phyloP scores from a whole-genome alignment of 2,113 vertebrate genomes.

The Ibidorhyncha struthersii region DNA sequence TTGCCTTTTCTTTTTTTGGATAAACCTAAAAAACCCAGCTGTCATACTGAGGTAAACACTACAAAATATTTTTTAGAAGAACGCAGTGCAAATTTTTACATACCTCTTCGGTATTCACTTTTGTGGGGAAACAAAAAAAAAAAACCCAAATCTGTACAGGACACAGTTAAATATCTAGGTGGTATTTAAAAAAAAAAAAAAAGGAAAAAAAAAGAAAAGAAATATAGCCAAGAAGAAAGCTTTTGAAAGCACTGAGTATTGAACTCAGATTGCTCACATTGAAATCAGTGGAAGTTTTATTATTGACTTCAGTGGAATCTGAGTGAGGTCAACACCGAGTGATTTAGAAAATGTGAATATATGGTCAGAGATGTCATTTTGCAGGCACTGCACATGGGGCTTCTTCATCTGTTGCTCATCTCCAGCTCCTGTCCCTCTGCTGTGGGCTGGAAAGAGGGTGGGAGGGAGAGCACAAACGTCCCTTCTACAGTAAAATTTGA shows the following conservation, averaged over 20 bases:
- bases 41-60: neutral
- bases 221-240: neutral
- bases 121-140: too few species aligned
- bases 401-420: neutral
- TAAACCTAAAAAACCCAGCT: neutral
- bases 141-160: neutral
- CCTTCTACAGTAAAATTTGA: neutral
- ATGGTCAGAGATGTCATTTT: neutral
- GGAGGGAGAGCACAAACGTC: neutral
- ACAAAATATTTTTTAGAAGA: neutral
- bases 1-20: neutral
- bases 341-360: neutral
- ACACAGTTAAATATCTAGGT: neutral
- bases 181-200: neutral
- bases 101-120: neutral
- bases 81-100: neutral
- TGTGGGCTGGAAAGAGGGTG: fast-evolving
- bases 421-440: neutral
- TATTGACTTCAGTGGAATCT: neutral
- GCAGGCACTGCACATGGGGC: fast-evolving
- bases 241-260: neutral
- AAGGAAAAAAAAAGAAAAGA: neutral
- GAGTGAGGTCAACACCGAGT: neutral
- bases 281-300: neutral
- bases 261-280: neutral